Percentiles rank a stretch among this genome's conserved stretches.
phyloP scores from a whole-genome alignment of 2,113 vertebrate genomes.

The Gobiocypris rarus region DNA sequence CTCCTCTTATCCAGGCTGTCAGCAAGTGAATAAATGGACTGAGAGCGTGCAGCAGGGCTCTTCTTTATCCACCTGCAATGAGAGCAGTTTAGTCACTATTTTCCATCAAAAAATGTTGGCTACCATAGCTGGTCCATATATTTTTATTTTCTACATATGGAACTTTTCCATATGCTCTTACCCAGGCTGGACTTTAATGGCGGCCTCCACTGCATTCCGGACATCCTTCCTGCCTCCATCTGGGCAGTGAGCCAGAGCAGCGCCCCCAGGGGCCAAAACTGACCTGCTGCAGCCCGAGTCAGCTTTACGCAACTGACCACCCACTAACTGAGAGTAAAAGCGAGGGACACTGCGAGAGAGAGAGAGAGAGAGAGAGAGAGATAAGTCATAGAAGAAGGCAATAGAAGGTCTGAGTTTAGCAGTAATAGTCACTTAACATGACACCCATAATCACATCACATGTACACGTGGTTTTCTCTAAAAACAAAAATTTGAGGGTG shows the following conservation, averaged over 20 bases:
- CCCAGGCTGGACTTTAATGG: slow-evolving; percentile 81
- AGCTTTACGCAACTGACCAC: slow-evolving; percentile 80
- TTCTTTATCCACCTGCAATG: slow-evolving; percentile 80
- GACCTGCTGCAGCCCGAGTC: slow-evolving; percentile 79
- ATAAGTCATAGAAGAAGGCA: neutral
- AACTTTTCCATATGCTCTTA: slow-evolving; percentile 61
- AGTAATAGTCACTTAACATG: neutral
- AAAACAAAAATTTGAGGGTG: neutral
- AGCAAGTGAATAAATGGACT: slow-evolving; percentile 81
- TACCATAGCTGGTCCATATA: neutral
- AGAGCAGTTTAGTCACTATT: neutral
- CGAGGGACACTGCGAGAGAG: slow-evolving; percentile 69
- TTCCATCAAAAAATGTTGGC: neutral
- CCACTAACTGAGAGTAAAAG: slow-evolving; percentile 78
- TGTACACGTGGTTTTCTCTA: neutral
- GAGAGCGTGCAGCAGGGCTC: slow-evolving; percentile 72
- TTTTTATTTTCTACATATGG: neutral
- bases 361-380: neutral
- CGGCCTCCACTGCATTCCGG: slow-evolving; percentile 82
- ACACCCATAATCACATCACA: too few species aligned
- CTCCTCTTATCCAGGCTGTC: slow-evolving; percentile 76
- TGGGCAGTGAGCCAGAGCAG: slow-evolving; percentile 76
- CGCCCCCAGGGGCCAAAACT: slow-evolving; percentile 70
- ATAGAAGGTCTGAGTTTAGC: neutral
- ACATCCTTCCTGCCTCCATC: slow-evolving; percentile 84